Evolutionary conservation across 2,113 vertebrate species (phyloP).

Genomic region (Brachyhypopomus occidentalis): DNA sequence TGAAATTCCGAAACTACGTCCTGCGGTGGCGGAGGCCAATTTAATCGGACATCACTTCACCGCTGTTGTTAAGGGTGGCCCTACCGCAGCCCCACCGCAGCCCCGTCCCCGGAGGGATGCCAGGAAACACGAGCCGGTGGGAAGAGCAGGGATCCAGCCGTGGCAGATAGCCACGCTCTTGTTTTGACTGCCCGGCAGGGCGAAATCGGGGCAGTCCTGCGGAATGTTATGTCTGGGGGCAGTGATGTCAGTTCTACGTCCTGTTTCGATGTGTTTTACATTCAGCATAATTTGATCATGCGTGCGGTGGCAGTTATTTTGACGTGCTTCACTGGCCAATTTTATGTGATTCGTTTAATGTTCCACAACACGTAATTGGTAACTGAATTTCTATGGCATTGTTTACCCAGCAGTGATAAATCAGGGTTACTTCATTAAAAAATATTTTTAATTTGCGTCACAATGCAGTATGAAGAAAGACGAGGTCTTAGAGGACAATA

Average conservation of each 20-base stretch:
- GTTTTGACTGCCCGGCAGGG: slow-evolving; percentile 27
- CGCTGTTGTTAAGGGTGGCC: slow-evolving; percentile 39
- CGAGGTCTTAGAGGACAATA: too few relatives aligned
- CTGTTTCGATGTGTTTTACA: background rate
- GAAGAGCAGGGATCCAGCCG: slow-evolving; percentile 33
- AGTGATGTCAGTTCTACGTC: background rate
- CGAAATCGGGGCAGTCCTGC: background rate
- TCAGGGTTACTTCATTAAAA: too few relatives aligned
- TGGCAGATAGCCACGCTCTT: slow-evolving; percentile 25
- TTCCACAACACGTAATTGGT: too few relatives aligned
- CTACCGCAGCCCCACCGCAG: slow-evolving; percentile 49
- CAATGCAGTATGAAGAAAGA: too few relatives aligned
- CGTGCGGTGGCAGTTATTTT: background rate
- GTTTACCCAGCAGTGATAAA: background rate
- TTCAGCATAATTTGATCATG: background rate
- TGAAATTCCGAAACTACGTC: slow-evolving; percentile 36
- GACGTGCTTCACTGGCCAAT: too few relatives aligned
- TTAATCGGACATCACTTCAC: slow-evolving; percentile 49
- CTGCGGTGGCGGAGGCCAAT: slow-evolving; percentile 44
- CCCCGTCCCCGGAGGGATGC: slow-evolving; percentile 31
- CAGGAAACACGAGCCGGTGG: slow-evolving; percentile 44
- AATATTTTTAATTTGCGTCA: too few relatives aligned
- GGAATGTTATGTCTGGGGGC: background rate
- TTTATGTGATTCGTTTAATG: too few relatives aligned
- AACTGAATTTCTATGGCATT: background rate